Percentiles rank a stretch among this genome's conserved stretches.
Evolutionary conservation across 1,140 invertebrate genomes (phyloP).

Genomic region (Drosophila mauritiana): DNA sequence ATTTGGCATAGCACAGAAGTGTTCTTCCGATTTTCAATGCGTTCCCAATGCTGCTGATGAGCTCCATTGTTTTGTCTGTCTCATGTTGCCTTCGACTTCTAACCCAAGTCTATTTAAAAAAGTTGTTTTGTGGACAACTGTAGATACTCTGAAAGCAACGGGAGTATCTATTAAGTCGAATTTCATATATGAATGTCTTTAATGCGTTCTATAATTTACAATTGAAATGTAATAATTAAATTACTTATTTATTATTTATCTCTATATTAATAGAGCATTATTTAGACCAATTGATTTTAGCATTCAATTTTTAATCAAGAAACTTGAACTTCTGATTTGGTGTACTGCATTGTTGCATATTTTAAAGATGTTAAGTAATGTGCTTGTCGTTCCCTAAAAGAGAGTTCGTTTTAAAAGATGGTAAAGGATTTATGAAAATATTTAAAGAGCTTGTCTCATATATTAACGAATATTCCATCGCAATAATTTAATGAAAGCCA

Average conservation of each 20-base stretch:
- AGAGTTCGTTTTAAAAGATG: too few species aligned
- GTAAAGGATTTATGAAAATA: not conserved
- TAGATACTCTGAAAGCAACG: constrained; percentile 7
- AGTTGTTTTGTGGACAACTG: not conserved
- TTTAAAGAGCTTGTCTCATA: not conserved
- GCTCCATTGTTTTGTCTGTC: constrained; percentile 63
- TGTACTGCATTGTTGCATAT: constrained; percentile 74
- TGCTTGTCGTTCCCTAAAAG: constrained; percentile 9
- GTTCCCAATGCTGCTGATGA: constrained; percentile 66
- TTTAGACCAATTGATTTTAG: not conserved
- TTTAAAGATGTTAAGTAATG: constrained; percentile 61
- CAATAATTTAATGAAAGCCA: constrained; percentile 13
- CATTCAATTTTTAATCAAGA: constrained; percentile 8
- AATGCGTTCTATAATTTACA: not conserved
- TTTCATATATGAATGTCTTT: too few species aligned
- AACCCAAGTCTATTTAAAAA: constrained; percentile 5
- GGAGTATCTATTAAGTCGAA: not conserved
- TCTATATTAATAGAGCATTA: constrained; percentile 5
- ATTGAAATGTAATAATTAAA: not conserved
- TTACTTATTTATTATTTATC: not conserved
- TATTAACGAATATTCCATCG: constrained; percentile 3
- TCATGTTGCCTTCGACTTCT: constrained; percentile 2
- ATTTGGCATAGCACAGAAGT: constrained; percentile 28
- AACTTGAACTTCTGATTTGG: constrained; percentile 31
- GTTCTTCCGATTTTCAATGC: constrained; percentile 74